A percentile compares a stretch with the other conserved stretches of the same genome.
phyloP scores from a whole-genome alignment of 2,797 vertebrate species.

The Lacerta viridis region DNA sequence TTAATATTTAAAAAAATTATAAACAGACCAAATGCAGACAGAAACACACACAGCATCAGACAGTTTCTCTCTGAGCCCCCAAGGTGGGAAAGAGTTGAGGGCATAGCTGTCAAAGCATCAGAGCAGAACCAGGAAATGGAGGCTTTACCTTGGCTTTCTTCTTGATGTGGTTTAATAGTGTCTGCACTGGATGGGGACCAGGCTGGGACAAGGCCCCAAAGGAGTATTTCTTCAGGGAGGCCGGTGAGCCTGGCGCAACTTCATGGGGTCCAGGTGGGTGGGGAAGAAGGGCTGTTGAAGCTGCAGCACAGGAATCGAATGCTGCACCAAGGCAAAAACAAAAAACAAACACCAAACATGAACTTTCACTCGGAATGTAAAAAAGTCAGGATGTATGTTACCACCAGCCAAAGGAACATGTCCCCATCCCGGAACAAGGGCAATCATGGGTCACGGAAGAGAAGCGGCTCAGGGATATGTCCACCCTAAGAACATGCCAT shows the following conservation, averaged over 20 bases:
- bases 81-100: no score
- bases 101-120: not conserved
- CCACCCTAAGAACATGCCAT: not conserved
- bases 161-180: conserved; percentile 97
- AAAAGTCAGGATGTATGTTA: not conserved
- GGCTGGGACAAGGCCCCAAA: conserved; percentile 95
- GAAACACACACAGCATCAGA: not conserved
- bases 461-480: no score
- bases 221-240: conserved; percentile 95
- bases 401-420: not conserved
- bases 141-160: conserved; percentile 95
- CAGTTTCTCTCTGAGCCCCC: not conserved
- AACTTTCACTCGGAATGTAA: not conserved
- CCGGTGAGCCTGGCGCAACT: conserved; percentile 95
- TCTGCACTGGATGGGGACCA: conserved; percentile 91
- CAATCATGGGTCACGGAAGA: no score
- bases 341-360: no score
- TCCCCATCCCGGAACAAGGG: no score
- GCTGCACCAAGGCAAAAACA: conserved; percentile 78
- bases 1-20: no score
- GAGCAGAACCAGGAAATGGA: not conserved
- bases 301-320: conserved; percentile 96
- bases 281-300: conserved; percentile 98
- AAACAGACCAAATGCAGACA: not conserved
- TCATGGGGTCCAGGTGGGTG: conserved; percentile 99